These are phyloP conservation scores for Elymnias hypermnestra DNA, from an alignment of 1,140 invertebrate species.

Conservation along the genomic window DNA sequence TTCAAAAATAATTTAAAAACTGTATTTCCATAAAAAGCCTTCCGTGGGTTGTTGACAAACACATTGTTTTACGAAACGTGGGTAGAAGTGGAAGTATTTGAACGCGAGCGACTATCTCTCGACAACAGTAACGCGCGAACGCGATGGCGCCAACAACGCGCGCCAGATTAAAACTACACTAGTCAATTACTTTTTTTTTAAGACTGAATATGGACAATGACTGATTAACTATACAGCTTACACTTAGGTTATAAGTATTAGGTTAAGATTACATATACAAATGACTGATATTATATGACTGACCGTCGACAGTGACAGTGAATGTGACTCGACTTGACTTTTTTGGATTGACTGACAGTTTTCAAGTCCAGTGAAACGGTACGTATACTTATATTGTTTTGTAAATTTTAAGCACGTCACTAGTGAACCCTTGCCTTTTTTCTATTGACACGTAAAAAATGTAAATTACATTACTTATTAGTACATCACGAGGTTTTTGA, in stretches of 20 bases:
- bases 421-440: too few relatives aligned
- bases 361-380: neutral
- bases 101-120: conserved; percentile 29
- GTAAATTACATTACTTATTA: too few relatives aligned
- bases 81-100: conserved; percentile 65
- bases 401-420: too few relatives aligned
- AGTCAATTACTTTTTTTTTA: conserved; percentile 35
- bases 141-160: conserved; percentile 51
- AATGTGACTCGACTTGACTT: conserved; percentile 32
- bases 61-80: conserved; percentile 36
- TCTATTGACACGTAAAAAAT: too few relatives aligned
- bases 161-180: conserved; percentile 35
- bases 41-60: conserved; percentile 17
- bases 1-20: too few relatives aligned
- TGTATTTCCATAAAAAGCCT: neutral
- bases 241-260: conserved; percentile 2
- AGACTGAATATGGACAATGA: conserved; percentile 28
- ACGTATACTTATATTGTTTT: conserved; percentile 1
- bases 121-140: conserved; percentile 47
- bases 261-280: neutral
- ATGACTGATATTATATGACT: conserved; percentile 23
- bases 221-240: conserved; percentile 6
- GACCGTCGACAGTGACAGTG: conserved; percentile 33
- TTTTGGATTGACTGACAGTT: conserved; percentile 28
- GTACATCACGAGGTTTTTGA: too few relatives aligned